Evolutionary conservation across 2,888 invertebrate genomes (phyloP).

Genomic region (Sarcophaga variegata): DNA sequence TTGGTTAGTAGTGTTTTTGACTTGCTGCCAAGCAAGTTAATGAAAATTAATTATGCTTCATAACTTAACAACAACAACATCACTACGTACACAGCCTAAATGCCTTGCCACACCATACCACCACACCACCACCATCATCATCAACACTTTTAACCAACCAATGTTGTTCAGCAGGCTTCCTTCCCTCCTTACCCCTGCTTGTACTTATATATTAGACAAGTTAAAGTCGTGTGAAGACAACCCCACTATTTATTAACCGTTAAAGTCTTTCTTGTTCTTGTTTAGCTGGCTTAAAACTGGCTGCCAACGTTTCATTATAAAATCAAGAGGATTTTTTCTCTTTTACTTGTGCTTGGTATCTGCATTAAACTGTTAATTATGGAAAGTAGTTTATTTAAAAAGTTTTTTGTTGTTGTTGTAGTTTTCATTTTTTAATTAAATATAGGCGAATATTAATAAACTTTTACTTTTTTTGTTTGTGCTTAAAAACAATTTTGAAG

Average conservation of each 20-base stretch:
- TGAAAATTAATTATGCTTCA: conserved; percentile 67
- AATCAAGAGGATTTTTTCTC: neutral
- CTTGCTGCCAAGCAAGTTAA: conserved; percentile 68
- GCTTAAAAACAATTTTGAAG: neutral
- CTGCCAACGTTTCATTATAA: neutral
- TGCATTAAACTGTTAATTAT: conserved; percentile 33
- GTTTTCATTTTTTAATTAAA: neutral
- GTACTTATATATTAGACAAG: no score
- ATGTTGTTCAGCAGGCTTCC: no score
- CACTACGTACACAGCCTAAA: conserved; percentile 11
- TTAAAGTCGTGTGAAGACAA: no score
- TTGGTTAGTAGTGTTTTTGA: conserved; percentile 68
- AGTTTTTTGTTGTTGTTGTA: neutral
- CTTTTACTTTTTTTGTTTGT: conserved; percentile 3
- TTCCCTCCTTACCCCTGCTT: no score
- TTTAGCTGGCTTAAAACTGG: neutral
- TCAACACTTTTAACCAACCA: no score
- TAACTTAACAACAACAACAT: conserved; percentile 42
- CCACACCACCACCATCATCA: no score
- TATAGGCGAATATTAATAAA: neutral
- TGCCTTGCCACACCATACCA: neutral
- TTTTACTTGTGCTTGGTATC: neutral
- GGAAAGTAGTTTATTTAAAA: conserved; percentile 24
- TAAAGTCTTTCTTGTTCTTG: neutral
- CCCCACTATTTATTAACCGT: neutral